A percentile compares a stretch with the other conserved stretches of the same genome.
Evolutionary conservation across 2,797 vertebrate species (phyloP).

Genomic region (Trematomus bernacchii): DNA sequence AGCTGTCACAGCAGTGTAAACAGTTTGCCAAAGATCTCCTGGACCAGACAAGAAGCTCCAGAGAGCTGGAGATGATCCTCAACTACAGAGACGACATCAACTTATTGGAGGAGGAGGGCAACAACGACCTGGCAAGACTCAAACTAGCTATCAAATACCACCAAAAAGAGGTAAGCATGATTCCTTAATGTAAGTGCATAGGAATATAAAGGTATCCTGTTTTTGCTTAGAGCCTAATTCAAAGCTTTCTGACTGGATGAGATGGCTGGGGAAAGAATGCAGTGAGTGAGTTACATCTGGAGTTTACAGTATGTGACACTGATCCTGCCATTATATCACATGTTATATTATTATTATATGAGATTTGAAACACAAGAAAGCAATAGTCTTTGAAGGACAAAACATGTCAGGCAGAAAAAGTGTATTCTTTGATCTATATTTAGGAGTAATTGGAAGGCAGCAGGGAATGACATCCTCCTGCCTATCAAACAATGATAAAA

Average conservation of each 20-base stretch:
- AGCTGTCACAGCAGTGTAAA: constrained; percentile 95
- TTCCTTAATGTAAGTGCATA: background rate
- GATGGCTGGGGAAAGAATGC: background rate
- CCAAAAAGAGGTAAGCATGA: constrained; percentile 93
- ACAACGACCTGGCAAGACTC: constrained; percentile 93
- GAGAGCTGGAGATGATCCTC: constrained; percentile 97
- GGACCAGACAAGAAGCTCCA: constrained; percentile 97
- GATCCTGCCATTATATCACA: too few species aligned
- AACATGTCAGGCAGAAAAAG: background rate
- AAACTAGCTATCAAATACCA: constrained; percentile 98
- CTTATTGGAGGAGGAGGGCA: constrained; percentile 92
- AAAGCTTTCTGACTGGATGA: background rate
- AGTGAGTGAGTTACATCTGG: background rate
- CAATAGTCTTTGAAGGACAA: background rate
- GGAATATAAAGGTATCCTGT: background rate
- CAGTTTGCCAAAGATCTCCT: constrained; percentile 97
- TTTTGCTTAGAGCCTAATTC: background rate
- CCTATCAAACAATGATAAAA: constrained; percentile 4
- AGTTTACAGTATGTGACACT: background rate
- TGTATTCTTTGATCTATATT: background rate
- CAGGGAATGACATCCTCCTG: constrained; percentile 1
- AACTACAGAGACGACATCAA: constrained; percentile 95
- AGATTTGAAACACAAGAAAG: background rate
- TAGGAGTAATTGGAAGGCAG: background rate
- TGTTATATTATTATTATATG: background rate